phyloP scores from a whole-genome alignment of 2,113 vertebrate genomes.

The Calyptomena viridis region DNA sequence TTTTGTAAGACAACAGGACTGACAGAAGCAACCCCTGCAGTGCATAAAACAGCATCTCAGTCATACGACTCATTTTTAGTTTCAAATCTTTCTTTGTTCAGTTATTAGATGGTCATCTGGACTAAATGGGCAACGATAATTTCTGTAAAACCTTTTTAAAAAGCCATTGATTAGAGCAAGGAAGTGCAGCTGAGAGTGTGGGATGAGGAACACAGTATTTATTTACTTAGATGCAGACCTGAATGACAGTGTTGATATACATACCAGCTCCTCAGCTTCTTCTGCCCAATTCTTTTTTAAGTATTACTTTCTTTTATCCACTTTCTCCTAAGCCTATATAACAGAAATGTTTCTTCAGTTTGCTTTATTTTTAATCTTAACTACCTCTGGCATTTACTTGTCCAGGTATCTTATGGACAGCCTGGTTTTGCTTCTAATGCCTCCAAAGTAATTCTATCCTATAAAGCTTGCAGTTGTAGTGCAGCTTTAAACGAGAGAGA shows the following conservation, averaged over 20 bases:
- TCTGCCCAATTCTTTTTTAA: not conserved
- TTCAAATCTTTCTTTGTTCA: not conserved
- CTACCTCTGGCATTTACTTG: not conserved
- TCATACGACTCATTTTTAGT: not conserved
- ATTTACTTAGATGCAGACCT: not conserved
- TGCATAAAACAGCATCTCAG: not conserved
- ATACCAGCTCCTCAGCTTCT: not conserved
- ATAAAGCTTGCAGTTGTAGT: not conserved
- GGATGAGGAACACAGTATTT: not conserved
- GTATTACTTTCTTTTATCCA: not conserved
- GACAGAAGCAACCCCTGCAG: not conserved
- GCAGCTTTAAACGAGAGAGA: not conserved
- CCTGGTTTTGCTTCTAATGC: not conserved
- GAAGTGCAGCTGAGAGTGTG: not conserved
- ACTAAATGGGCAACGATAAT: not conserved
- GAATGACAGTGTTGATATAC: not conserved
- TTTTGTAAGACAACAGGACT: not conserved
- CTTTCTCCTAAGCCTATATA: not conserved
- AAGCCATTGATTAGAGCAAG: not conserved
- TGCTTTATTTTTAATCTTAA: not conserved
- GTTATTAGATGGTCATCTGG: not conserved
- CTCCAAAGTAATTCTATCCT: not conserved
- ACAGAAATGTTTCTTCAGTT: not conserved
- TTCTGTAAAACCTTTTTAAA: not conserved
- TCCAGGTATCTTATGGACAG: not conserved